Conservation (phyloP, 2,888 invertebrate species). For the Drosophila planitibia region DNA sequence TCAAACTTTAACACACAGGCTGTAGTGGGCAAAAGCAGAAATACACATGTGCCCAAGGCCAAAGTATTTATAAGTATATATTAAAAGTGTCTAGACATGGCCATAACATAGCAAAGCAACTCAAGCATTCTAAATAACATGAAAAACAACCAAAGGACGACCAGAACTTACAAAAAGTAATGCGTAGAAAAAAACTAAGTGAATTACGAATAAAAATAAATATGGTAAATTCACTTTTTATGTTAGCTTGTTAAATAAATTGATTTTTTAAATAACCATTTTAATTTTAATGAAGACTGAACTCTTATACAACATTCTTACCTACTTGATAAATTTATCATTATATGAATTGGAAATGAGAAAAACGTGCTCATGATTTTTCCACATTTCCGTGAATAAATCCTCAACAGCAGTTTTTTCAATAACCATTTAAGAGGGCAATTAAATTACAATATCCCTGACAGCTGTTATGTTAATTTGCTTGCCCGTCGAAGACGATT, state of each 20-base stretch:
- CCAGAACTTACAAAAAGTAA: conserved; percentile 14
- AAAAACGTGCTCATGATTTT: background rate
- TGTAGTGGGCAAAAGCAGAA: conserved; percentile 19
- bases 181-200: conserved; percentile 1
- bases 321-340: background rate
- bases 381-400: background rate
- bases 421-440: conserved; percentile 18
- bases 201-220: background rate
- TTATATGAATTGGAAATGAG: background rate
- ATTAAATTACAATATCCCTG: conserved; percentile 48
- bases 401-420: background rate
- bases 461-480: conserved; percentile 50
- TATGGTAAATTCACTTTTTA: background rate
- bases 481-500: conserved; percentile 22
- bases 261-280: background rate
- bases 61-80: conserved; percentile 58
- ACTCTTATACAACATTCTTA: background rate
- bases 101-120: conserved; percentile 48
- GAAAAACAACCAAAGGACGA: conserved; percentile 30
- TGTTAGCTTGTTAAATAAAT: background rate
- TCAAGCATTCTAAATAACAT: conserved; percentile 44
- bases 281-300: background rate
- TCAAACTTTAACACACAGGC: conserved; percentile 58
- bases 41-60: conserved; percentile 44
- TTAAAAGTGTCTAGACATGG: conserved; percentile 71